Evolutionary conservation across 1,140 invertebrate species (phyloP).

Genomic region (Pinna nobilis): DNA sequence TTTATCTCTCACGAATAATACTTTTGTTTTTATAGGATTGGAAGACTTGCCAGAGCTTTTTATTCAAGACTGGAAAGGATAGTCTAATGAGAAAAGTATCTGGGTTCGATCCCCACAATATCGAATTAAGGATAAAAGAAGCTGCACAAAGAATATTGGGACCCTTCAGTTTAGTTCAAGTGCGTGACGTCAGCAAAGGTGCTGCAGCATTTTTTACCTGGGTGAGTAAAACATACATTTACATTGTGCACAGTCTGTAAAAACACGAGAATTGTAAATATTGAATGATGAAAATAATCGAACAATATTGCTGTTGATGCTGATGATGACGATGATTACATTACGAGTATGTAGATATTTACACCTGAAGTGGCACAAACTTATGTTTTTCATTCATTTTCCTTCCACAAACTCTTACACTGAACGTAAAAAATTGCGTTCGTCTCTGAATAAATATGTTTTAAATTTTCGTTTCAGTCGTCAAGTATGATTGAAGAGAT

Average conservation of each 20-base stretch:
- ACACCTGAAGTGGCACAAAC: too few relatives aligned
- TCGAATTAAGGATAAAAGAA: neutral
- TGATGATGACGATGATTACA: too few relatives aligned
- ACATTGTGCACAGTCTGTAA: too few relatives aligned
- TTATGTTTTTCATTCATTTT: too few relatives aligned
- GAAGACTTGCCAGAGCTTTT: conserved; percentile 28
- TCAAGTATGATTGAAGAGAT: conserved; percentile 4
- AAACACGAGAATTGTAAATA: too few relatives aligned
- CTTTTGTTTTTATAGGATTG: conserved; percentile 13
- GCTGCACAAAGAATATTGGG: conserved; percentile 22
- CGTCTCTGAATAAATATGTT: too few relatives aligned
- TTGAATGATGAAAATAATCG: too few relatives aligned
- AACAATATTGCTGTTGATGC: too few relatives aligned
- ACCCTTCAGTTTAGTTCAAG: conserved; percentile 18
- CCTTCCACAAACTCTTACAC: too few relatives aligned
- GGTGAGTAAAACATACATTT: conserved; percentile 7
- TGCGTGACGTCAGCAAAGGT: conserved; percentile 38
- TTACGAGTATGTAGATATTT: too few relatives aligned
- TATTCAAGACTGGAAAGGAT: conserved; percentile 42
- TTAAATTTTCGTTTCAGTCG: too few relatives aligned
- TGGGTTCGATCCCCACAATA: conserved; percentile 19
- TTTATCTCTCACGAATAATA: neutral
- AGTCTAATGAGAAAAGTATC: conserved; percentile 24
- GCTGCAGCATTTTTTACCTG: conserved; percentile 37
- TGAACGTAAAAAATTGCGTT: too few relatives aligned